Evolutionary conservation across 2,888 invertebrate species (phyloP).

Genomic region (Margaritifera margaritifera): DNA sequence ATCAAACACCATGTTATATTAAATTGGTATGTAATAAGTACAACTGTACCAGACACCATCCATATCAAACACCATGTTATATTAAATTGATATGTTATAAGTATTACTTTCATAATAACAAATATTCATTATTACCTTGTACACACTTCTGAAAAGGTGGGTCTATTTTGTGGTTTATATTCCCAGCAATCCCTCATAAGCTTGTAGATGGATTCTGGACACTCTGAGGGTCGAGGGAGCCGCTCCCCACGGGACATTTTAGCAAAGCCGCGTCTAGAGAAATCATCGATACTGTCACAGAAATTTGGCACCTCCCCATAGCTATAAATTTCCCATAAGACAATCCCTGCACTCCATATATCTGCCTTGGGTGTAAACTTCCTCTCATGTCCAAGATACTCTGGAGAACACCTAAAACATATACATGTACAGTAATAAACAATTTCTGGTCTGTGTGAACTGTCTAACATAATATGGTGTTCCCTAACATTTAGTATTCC

Average conservation of each 20-base stretch:
- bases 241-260: slow-evolving; percentile 10
- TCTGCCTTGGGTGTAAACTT: slow-evolving; percentile 26
- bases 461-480: no score
- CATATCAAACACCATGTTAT: no score
- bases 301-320: slow-evolving; percentile 23
- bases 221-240: slow-evolving; percentile 9
- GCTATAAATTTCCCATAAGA: slow-evolving; percentile 37
- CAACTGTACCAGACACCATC: no score
- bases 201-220: slow-evolving; percentile 15
- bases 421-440: no score
- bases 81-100: no score
- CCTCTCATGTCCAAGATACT: slow-evolving; percentile 19
- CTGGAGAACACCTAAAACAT: slow-evolving; percentile 30
- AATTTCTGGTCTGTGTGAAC: no score
- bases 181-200: slow-evolving; percentile 26
- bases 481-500: no score
- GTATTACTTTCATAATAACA: no score
- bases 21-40: no score
- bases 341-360: slow-evolving; percentile 36
- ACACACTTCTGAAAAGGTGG: slow-evolving; percentile 13
- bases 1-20: no score
- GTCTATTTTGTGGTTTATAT: slow-evolving; percentile 11
- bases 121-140: slow-evolving; percentile 4
- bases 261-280: slow-evolving; percentile 1
- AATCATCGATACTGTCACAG: slow-evolving; percentile 7